Evolutionary conservation across 1,140 invertebrate species (phyloP), one percentile per base, ranked within the genome.

Genomic region (Tetramorium alpestre): DNA sequence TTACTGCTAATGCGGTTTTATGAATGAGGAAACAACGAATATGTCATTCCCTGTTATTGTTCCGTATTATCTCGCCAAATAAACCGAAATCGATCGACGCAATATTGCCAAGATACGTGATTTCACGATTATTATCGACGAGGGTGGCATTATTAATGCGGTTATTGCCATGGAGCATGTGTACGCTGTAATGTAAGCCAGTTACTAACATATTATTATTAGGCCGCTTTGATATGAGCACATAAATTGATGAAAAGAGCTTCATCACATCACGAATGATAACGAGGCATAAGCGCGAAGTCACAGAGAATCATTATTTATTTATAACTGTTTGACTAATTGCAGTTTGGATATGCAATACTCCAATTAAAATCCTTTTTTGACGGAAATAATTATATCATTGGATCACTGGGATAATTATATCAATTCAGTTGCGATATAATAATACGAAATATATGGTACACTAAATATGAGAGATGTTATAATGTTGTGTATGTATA

Each of bases 191-290:
- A 89, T 75, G 77, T 72, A 78, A 86, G 33, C 88, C 72, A 89
- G 86, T 90, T 87, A 89, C 69, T 84, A 78, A 89, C 65, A 86
- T 89, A 85, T 64, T 89, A 90, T 84, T 90, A 89, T 90, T 90
- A 86, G 88, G 51, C 44, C 58, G 73, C 62, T 87, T 84, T 86
- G 89, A 89, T 89, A 87, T 62, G 72, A 67, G 47, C 54, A 13
- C 25, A 38, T 84, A 41, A 62, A 84, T 73, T 60, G 25, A 22
- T 54, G 69, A 60, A 84, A 84, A 84, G 25, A 28, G 51, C 16
- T 22, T 84, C 28, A 47, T 73, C 18, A 60, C 54, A 41, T 72
- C 47, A 16, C 54, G 41, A 80, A 60, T 73, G 28, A 84, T 47
- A 60, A 38, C 11, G 10, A 47, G 16, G 41, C 51, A 47, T 75